Base-by-base conservation (phyloP, 2,888 invertebrate species). In the Epistrophe eligans region DNA sequence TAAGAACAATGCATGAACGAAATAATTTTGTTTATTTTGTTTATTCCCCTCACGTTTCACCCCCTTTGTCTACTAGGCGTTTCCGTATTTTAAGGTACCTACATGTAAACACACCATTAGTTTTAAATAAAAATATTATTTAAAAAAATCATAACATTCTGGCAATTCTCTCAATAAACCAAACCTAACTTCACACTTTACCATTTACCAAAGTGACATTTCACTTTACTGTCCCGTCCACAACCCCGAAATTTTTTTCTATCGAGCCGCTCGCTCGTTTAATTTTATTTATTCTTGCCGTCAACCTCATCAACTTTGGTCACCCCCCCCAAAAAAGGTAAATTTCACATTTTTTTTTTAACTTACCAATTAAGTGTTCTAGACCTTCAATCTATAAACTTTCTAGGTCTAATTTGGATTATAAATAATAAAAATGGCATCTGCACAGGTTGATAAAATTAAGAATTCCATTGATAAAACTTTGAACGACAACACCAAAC, bases 401-500 rank as follows among this genome's bases (percentile, higher is more conserved):
- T 40, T 24, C 24, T 43, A 67, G 19, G 9, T 40, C 8, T 40
- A 45, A 11, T n/a, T 64, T 15, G 3, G 17, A 45, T 58, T 72
- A 52, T 17, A 45, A 57, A 13, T 15, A 38, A 55, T 11, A 13
- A 70, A 70, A 73, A 84, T 79, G 83, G 79, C 82, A 13, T 48
- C 84, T 19, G 66, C 48, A 48, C 79, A 93, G 91, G 91, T 95
- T 82, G 91, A 93, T 8, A 94, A 94, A 89, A 92, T 94, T 89
- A 96, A 95, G 91, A 94, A 95, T 60, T 93, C 94, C 15, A 91
- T 97, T 77, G 95, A 95, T 71, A 94, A 94, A 88, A 93, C 94
- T 35, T 93, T 97, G 60, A 93, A 93, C 70, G 97, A 97, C 92
- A 94, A 94, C 79, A 94, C 93, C 82, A 96, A 96, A 91, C 96